A percentile compares a stretch with the other conserved stretches of the same genome.
Conservation (phyloP, 2,113 vertebrate species). For the Spea bombifrons region DNA sequence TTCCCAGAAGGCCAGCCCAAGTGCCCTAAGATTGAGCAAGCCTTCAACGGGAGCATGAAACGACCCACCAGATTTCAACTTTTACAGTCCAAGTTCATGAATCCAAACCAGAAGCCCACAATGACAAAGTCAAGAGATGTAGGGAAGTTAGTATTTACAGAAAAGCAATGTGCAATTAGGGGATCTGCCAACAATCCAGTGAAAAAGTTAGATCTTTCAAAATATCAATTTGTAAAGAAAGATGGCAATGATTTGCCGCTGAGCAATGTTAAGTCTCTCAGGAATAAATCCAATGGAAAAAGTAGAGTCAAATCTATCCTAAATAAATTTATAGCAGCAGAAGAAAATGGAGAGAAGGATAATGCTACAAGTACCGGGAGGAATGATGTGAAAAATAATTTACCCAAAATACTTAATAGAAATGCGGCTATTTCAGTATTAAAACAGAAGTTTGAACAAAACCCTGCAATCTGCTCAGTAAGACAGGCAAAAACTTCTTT, state of each 20-base stretch:
- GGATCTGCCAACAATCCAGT: slow-evolving; percentile 51
- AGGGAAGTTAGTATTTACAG: slow-evolving; percentile 69
- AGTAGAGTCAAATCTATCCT: slow-evolving; percentile 74
- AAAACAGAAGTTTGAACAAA: slow-evolving; percentile 76
- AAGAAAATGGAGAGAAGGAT: slow-evolving; percentile 67
- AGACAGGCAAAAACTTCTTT: slow-evolving; percentile 48
- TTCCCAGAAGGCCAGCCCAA: slow-evolving; percentile 47
- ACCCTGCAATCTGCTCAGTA: slow-evolving; percentile 58
- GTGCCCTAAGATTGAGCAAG: slow-evolving; percentile 31
- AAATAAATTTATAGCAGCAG: slow-evolving; percentile 72
- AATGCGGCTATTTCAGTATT: slow-evolving; percentile 65
- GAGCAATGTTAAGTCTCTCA: slow-evolving; percentile 51
- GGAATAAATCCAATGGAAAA: slow-evolving; percentile 51
- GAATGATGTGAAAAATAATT: slow-evolving; percentile 1
- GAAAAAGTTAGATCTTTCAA: slow-evolving; percentile 57
- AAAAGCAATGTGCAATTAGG: slow-evolving; percentile 53
- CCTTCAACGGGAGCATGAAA: slow-evolving; percentile 31
- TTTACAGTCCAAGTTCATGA: slow-evolving; percentile 80
- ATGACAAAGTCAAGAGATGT: slow-evolving; percentile 77
- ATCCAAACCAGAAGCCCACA: slow-evolving; percentile 66
- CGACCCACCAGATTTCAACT: slow-evolving; percentile 81
- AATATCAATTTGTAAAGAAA: slow-evolving; percentile 35
- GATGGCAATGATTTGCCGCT: neutral
- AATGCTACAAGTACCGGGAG: slow-evolving; percentile 30
- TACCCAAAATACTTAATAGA: slow-evolving; percentile 56